phyloP scores from a whole-genome alignment of 2,113 vertebrate species.

The Pteruthius melanotis region DNA sequence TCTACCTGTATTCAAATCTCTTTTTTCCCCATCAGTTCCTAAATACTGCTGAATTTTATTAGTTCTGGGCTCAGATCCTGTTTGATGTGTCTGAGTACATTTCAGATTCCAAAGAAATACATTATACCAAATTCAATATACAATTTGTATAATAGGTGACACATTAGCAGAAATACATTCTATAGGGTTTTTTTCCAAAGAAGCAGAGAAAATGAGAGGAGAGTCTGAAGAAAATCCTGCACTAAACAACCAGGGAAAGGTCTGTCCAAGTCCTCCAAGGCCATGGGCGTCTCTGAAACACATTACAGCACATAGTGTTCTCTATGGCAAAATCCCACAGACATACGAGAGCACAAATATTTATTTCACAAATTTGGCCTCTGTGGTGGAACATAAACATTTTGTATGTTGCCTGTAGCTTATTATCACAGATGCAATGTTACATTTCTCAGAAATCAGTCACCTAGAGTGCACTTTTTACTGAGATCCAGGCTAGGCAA shows the following conservation, averaged over 20 bases:
- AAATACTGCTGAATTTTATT: background rate
- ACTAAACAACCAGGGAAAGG: background rate
- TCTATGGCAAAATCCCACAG: slow-evolving; percentile 24
- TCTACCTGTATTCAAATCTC: background rate
- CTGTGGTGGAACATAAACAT: slow-evolving; percentile 41
- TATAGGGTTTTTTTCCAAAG: background rate
- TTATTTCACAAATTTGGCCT: slow-evolving; percentile 58
- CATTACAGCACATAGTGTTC: slow-evolving; percentile 52
- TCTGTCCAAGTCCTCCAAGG: background rate
- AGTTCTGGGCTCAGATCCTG: background rate
- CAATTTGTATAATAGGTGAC: background rate
- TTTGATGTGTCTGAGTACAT: background rate
- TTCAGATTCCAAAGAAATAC: background rate
- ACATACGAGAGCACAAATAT: slow-evolving; percentile 50
- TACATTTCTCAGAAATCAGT: slow-evolving; percentile 30
- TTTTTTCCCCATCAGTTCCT: background rate
- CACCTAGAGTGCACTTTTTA: background rate
- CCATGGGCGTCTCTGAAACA: background rate
- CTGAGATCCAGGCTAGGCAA: background rate
- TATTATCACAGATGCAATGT: background rate
- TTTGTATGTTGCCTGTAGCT: slow-evolving; percentile 20
- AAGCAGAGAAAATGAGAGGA: background rate
- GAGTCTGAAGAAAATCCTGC: background rate
- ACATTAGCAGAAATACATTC: background rate
- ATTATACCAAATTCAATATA: background rate